Evolutionary conservation across 1,140 invertebrate genomes (phyloP), one percentile per base, ranked within the genome.

Genomic region (Trigoniulus corallinus): DNA sequence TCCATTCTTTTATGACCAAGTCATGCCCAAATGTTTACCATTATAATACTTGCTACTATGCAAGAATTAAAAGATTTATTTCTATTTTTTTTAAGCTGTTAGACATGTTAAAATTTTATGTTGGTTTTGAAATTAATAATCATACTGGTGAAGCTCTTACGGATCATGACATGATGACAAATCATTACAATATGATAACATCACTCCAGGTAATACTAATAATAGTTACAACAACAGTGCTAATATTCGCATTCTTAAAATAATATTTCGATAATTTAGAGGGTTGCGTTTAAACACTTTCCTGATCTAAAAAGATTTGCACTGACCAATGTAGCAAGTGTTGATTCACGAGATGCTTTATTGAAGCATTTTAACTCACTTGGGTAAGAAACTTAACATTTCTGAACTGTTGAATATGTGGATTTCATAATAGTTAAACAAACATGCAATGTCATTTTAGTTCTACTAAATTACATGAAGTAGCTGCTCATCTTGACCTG

Each of bases 121-220:
- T 87, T 0, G 75, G 85, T 53, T 99, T 98, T 72, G 96, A 99
- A 70, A 98, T 99, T 51, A 94, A 88, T 67, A 93, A 98, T 64
- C 81, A 88, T 58, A 88, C 82, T 1, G 96, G 96, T 0, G 88
- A 96, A 64, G 85, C 92, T 0, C 71, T 98, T 22, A 92, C 82
- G 0, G 86, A 95, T 63, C 79, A 86, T 55, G 85, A 98, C 61
- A 92, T 98, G 76, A 89, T 85, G 23, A 76, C 89, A 59, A 65
- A 84, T 22, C 95, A 98, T 69, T 97, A 97, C 63, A 75, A 85
- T 3, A 81, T 81, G 64, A 89, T 98, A 20, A 88, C 82, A 25
- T 82, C 81, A 1, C 67, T 97, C 46, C 88, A 93, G 75, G 82
- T 85, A 72, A 62, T 7, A 10, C 4, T 44, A 10, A 10, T 44